Percentiles rank a stretch among this genome's conserved stretches.
Conservation (phyloP, 2,113 vertebrate species). For the Amazona vittata region DNA sequence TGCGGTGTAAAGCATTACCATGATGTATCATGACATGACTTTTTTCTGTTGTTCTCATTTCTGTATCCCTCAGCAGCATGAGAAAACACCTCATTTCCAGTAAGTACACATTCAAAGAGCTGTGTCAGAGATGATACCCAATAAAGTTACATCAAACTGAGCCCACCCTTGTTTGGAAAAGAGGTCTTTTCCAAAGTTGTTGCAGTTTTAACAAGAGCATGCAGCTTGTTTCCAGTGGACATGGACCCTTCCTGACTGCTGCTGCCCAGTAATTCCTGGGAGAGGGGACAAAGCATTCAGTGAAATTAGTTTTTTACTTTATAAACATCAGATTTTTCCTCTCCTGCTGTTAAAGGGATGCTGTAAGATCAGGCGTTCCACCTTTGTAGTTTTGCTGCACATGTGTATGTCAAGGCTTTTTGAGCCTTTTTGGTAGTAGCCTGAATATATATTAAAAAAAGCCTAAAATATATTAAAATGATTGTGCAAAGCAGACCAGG, state of each 20-base stretch:
- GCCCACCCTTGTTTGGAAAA: not conserved
- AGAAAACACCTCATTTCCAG: not conserved
- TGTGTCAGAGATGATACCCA: not conserved
- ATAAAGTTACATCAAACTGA: not conserved
- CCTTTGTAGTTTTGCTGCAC: not conserved
- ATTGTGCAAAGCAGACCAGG: not conserved
- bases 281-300: not conserved
- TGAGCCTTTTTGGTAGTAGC: not conserved
- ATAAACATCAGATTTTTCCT: not conserved
- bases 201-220: not conserved
- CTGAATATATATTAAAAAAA: not conserved
- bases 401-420: not conserved
- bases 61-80: not conserved
- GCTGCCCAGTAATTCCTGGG: not conserved
- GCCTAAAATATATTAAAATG: not conserved
- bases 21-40: not conserved
- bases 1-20: not conserved
- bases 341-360: not conserved
- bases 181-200: not conserved
- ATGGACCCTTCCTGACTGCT: accelerated
- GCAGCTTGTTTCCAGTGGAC: not conserved
- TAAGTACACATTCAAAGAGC: not conserved
- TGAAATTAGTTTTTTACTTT: not conserved
- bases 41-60: not conserved
- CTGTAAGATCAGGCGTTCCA: not conserved